Percentiles rank a stretch among this genome's conserved stretches.
These are phyloP conservation scores for Hylyphantes graminicola DNA, from an alignment of 1,140 invertebrate genomes.

Conservation along the genomic window DNA sequence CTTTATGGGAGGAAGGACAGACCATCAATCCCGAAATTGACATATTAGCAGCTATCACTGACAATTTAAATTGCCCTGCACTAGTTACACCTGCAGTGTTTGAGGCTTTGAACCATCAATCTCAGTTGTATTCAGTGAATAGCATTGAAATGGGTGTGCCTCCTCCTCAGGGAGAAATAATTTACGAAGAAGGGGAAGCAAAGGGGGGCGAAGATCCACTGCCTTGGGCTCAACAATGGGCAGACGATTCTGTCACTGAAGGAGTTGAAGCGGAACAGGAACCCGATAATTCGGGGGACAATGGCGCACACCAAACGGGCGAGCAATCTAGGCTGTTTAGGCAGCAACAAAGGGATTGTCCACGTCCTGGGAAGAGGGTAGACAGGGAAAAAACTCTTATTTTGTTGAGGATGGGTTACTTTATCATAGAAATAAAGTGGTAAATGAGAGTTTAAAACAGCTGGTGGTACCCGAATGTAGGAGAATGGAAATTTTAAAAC, in stretches of 20 bases:
- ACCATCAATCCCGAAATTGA: background rate
- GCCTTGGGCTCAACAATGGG: background rate
- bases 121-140: background rate
- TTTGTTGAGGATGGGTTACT: background rate
- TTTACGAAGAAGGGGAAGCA: background rate
- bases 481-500: background rate
- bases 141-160: too few species aligned
- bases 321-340: too few species aligned
- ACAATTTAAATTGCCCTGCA: background rate
- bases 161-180: background rate
- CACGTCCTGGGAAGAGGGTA: background rate
- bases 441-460: background rate
- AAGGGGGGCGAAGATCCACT: background rate
- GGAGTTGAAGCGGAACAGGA: background rate
- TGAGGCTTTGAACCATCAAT: background rate
- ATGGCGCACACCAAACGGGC: background rate
- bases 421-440: slow-evolving; percentile 1
- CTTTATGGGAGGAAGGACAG: background rate
- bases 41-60: background rate
- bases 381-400: background rate
- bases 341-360: background rate
- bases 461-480: background rate
- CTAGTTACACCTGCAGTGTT: background rate
- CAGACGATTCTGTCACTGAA: background rate
- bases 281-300: background rate